A percentile compares a stretch with the other conserved stretches of the same genome.
Evolutionary conservation across 2,888 invertebrate genomes (phyloP).

Genomic region (Maniola hyperantus): DNA sequence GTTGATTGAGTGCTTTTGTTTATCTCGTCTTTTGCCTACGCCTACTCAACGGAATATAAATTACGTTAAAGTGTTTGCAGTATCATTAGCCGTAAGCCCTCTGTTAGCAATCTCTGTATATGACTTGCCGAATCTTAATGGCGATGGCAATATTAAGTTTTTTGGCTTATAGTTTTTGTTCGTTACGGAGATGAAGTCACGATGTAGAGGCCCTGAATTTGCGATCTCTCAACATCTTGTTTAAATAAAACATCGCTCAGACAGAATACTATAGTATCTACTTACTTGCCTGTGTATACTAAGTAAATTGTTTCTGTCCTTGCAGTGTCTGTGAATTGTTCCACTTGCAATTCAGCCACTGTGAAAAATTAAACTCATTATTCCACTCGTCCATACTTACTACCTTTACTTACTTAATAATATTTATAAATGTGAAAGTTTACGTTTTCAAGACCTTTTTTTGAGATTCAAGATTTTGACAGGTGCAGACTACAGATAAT

Average conservation of each 20-base stretch:
- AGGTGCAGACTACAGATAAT: too few relatives aligned
- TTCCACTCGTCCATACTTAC: too few relatives aligned
- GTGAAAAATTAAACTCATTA: too few relatives aligned
- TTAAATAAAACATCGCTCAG: neutral
- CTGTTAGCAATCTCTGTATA: constrained; percentile 1
- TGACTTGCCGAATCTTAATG: constrained; percentile 22
- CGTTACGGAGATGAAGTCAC: constrained; percentile 73
- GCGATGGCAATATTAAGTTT: constrained; percentile 5
- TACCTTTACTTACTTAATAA: too few relatives aligned
- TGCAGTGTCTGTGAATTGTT: too few relatives aligned
- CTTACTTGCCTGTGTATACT: too few relatives aligned
- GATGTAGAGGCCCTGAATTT: constrained; percentile 46
- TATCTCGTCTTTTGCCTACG: neutral
- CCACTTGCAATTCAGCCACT: too few relatives aligned
- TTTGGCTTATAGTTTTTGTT: constrained; percentile 63
- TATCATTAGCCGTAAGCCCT: neutral
- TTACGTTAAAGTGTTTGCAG: neutral
- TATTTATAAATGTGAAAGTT: too few relatives aligned
- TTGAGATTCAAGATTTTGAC: too few relatives aligned
- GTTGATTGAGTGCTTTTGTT: constrained; percentile 2
- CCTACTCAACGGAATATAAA: neutral
- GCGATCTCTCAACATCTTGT: neutral
- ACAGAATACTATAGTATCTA: neutral
- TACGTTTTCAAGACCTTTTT: too few relatives aligned
- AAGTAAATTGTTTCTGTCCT: neutral